Conservation (phyloP, 2,888 invertebrate species). For the Troides aeacus region DNA sequence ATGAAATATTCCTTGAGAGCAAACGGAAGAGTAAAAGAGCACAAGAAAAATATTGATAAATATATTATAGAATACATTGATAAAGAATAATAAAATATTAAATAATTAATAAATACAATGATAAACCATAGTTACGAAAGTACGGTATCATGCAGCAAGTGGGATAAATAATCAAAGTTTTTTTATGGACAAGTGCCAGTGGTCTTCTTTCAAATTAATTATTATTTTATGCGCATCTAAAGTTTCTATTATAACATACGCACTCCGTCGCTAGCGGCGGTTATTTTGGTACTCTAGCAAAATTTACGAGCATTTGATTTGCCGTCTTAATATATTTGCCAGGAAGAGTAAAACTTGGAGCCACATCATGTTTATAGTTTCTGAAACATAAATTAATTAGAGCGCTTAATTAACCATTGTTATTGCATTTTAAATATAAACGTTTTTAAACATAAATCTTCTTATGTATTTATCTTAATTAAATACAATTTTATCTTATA, state of each 20-base stretch:
- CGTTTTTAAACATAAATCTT: conserved; percentile 4
- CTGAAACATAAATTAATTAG: conserved; percentile 38
- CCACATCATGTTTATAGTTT: conserved; percentile 53
- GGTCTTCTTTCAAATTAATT: conserved; percentile 75
- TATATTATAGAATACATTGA: background rate
- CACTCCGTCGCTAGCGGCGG: conserved; percentile 54
- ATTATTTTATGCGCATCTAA: conserved; percentile 74
- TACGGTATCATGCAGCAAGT: background rate
- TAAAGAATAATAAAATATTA: background rate
- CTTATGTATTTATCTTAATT: too few relatives aligned
- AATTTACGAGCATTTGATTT: conserved; percentile 74
- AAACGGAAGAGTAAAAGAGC: too few relatives aligned
- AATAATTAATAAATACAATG: background rate
- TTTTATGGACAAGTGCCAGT: conserved; percentile 67
- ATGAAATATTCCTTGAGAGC: too few relatives aligned
- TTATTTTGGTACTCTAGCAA: conserved; percentile 51
- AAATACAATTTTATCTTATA: too few relatives aligned
- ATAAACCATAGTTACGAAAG: background rate
- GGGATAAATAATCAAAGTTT: conserved; percentile 45
- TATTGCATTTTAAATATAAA: background rate
- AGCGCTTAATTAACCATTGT: conserved; percentile 37
- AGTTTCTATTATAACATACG: conserved; percentile 70
- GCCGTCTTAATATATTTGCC: conserved; percentile 64
- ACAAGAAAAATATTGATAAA: too few relatives aligned
- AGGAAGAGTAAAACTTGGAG: conserved; percentile 51